Base-by-base conservation (phyloP, 2,797 vertebrate species). In the Clamator glandarius region DNA sequence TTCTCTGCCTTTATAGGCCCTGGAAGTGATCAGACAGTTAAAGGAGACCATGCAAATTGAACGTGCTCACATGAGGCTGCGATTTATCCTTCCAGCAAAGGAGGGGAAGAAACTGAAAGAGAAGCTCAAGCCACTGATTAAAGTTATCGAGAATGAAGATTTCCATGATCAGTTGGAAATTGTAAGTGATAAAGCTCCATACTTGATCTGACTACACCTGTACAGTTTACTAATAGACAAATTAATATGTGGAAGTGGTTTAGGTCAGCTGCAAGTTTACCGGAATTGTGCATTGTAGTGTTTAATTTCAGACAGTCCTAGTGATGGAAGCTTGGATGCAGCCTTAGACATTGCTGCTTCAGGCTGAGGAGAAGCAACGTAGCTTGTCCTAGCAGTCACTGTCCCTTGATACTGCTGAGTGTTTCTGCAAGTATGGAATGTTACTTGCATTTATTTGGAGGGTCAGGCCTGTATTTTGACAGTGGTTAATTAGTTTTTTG, bases 11-110 rank as follows among this genome's bases (percentile, higher is more conserved):
- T 20, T 28, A 14, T 46, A 99, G 99, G 99, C 99, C 29, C 97
- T 99, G 96, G 99, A 99, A 51, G 99, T 99, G 85, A 99, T 99
- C 96, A 98, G 98, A 57, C 99, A 99, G 97, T 94, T 99, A 89
- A 99, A 99, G 96, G 99, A 99, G 94, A 99, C 98, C 50, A 99
- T 99, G 97, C 98, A 99, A 97, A 99, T 99, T 85, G 99, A 99
- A 97, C 98, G 99, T 66, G 99, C 99, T 77, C 99, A 99, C 97
- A 99, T 99, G 99, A 98, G 99, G 66, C 98, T 99, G 93, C 97
- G 98, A 6, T 97, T 99, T 79, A 79, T 98, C 64, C 98, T 99
- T 67, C 99, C 99, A 2, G 97, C 98, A 74, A 99, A 99, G 63
- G 99, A 99, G 28, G 99, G 98, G n/a, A 99, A 99, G 97, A 98